Percentiles rank a stretch among this genome's conserved stretches.
phyloP scores from a whole-genome alignment of 2,797 vertebrate genomes.

The Labeo calbasu region DNA sequence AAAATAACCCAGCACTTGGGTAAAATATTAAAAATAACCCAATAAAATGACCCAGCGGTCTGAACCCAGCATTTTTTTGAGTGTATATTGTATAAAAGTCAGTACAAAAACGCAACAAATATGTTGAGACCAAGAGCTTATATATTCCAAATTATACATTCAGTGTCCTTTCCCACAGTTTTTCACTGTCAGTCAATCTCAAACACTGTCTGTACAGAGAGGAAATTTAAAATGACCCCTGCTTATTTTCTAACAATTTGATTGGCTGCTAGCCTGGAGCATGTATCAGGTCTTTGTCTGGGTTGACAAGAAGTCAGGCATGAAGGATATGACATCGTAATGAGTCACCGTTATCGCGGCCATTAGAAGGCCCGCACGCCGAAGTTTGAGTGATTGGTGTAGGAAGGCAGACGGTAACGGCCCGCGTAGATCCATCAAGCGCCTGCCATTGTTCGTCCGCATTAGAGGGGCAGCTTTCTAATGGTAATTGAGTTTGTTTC shows the following conservation, averaged over 20 bases:
- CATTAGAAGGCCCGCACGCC: constrained; percentile 46
- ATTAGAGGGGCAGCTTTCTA: constrained; percentile 82
- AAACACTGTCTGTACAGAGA: constrained; percentile 66
- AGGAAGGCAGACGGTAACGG: constrained; percentile 59
- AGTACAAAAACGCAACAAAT: constrained; percentile 4
- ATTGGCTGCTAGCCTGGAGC: constrained; percentile 52
- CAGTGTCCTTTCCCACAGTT: constrained; percentile 74
- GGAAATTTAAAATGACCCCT: constrained; percentile 55
- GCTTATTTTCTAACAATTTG: constrained; percentile 52
- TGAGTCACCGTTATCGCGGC: constrained; percentile 71
- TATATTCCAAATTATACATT: constrained; percentile 68
- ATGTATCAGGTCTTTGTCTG: constrained; percentile 81
- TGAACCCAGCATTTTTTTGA: too few species aligned
- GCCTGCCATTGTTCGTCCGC: constrained; percentile 77
- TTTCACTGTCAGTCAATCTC: constrained; percentile 77
- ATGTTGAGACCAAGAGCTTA: constrained; percentile 40
- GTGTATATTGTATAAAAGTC: too few species aligned
- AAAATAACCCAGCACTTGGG: too few species aligned
- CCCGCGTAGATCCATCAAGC: constrained; percentile 75
- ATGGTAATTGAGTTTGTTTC: constrained; percentile 85
- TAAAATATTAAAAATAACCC: too few species aligned
- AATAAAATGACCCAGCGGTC: too few species aligned
- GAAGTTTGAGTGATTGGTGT: constrained; percentile 55
- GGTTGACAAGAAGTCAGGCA: constrained; percentile 77
- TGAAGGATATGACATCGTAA: constrained; percentile 81